phyloP scores from a whole-genome alignment of 2,113 vertebrate species.

The Myrmecophaga tridactyla region DNA sequence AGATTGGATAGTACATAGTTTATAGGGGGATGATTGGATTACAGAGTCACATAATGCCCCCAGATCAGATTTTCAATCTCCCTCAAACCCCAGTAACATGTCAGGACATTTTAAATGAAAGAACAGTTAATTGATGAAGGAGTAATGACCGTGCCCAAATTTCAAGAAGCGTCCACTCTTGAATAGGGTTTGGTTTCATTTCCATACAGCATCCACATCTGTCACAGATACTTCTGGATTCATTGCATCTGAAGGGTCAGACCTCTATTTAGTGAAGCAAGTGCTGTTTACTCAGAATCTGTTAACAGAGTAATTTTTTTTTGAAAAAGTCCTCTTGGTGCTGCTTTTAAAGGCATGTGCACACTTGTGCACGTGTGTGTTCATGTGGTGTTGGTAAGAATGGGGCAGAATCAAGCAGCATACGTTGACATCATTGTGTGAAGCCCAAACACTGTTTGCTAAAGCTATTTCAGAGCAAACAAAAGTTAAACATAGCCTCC shows the following conservation, averaged over 20 bases:
- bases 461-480: background rate
- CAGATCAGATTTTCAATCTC: background rate
- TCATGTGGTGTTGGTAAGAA: background rate
- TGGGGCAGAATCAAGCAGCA: background rate
- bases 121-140: background rate
- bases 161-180: background rate
- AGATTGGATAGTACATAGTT: background rate
- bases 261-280: background rate
- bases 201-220: background rate
- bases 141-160: background rate
- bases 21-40: background rate
- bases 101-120: background rate
- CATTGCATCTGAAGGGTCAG: background rate
- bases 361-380: background rate
- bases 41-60: background rate
- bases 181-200: background rate
- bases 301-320: background rate
- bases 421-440: background rate
- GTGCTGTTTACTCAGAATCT: background rate
- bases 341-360: background rate
- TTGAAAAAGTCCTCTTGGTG: background rate
- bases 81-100: background rate
- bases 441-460: background rate
- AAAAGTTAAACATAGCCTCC: conserved; percentile 60
- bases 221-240: background rate